Base-by-base conservation (phyloP, 2,797 vertebrate species). In the Limosa lapponica region DNA sequence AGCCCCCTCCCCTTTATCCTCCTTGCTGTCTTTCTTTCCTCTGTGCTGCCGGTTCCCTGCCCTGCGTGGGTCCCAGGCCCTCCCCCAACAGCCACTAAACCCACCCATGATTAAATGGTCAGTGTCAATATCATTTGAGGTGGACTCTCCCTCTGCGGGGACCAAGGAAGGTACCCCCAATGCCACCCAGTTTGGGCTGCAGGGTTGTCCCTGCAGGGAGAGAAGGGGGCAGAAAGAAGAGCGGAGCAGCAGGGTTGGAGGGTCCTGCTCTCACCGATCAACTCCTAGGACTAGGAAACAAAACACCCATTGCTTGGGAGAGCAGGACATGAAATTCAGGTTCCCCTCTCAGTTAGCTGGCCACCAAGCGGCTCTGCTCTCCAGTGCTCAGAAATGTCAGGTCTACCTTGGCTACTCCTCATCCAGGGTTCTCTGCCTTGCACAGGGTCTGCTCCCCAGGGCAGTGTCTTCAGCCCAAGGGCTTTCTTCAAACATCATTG, bases 401-500 rank as follows among this genome's bases (percentile, higher is more conserved):
- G 28, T 72, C 58, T 67, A 2, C 34, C 32, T 27, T 28, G 28
- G 10, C 6, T 59, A 2, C 25, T 89, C 34, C 67, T 78, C 51
- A 10, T 24, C 2, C 10, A n/a, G 20, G 3, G 3, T 2, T 75
- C 28, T 90, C 49, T 84, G 52, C 48, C 57, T 49, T 36, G 34
- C 14, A 8, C 16, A 20, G 16, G 25, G 4, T 70, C 43, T 84
- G 49, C 34, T 75, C 10, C 27, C 28, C 22, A n/a, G 25, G 16
- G 19, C 13, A 17, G 15, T 64, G 16, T 70, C 11, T 32, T 54
- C n/a, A 64, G 32, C 18, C 8, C 51, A 80, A 12, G 0, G 1
- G 13, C 8, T 4, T 51, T 30, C 61, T 51, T 34, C 10, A 72
- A 66, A 66, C 0, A 0, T n/a, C 4, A 0, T 5, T 66, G 43